Percentiles rank a stretch among this genome's conserved stretches.
phyloP scores from a whole-genome alignment of 2,888 invertebrate species.

The Gryllus longicercus region DNA sequence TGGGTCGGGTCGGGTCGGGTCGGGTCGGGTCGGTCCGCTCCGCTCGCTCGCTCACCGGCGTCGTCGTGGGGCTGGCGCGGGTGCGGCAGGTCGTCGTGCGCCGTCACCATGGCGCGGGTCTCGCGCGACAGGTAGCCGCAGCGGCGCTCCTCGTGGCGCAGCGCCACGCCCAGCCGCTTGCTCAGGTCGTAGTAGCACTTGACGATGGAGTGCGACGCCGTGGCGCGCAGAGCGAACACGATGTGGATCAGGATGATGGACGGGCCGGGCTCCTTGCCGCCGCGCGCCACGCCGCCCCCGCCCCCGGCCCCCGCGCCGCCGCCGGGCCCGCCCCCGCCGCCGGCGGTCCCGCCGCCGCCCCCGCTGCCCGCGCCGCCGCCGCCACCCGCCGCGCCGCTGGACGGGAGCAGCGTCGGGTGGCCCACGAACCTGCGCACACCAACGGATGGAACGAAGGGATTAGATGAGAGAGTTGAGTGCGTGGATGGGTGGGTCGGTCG shows the following conservation, averaged over 20 bases:
- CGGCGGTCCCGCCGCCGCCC: background rate
- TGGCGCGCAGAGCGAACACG: conserved; percentile 87
- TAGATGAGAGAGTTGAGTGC: no score
- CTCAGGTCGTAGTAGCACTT: conserved; percentile 93
- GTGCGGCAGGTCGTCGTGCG: conserved; percentile 57
- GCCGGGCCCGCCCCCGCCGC: background rate
- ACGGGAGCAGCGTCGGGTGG: conserved; percentile 79
- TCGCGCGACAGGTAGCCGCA: conserved; percentile 85
- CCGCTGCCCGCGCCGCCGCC: background rate
- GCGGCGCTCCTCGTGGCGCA: conserved; percentile 86
- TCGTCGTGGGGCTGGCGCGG: background rate
- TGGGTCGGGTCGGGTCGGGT: no score
- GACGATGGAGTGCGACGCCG: conserved; percentile 86
- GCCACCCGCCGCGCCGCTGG: conserved; percentile 40
- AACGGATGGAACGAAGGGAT: no score
- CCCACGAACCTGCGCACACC: conserved; percentile 49
- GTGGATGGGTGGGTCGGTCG: no score
- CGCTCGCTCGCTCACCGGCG: background rate
- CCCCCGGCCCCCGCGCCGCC: background rate
- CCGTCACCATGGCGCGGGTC: conserved; percentile 77
- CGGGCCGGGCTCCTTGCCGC: conserved; percentile 53
- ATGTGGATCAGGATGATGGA: conserved; percentile 74
- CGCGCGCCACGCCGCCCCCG: background rate
- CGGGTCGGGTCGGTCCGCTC: no score
- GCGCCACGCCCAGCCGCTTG: conserved; percentile 79